Percentiles rank a stretch among this genome's conserved stretches.
phyloP scores from a whole-genome alignment of 1,140 invertebrate species.

The Cydia amplana region DNA sequence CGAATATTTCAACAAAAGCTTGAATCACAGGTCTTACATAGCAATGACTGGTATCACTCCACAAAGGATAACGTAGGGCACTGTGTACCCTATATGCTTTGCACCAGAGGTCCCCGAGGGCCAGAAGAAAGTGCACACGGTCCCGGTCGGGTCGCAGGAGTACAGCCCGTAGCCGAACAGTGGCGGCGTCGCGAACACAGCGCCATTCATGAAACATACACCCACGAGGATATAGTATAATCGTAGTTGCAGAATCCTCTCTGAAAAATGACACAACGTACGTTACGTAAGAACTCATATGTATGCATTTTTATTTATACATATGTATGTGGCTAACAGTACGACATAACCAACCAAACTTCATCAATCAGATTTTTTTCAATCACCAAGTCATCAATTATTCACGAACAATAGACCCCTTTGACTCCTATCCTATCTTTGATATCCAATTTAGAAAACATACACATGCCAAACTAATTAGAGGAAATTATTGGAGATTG shows the following conservation, averaged over 20 bases:
- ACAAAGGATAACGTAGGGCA: slow-evolving; percentile 69
- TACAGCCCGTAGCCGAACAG: slow-evolving; percentile 75
- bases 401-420: too few relatives aligned
- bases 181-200: slow-evolving; percentile 72
- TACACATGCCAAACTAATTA: too few relatives aligned
- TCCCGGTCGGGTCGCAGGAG: slow-evolving; percentile 75
- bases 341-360: too few relatives aligned
- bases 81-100: slow-evolving; percentile 66
- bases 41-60: slow-evolving; percentile 69
- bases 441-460: too few relatives aligned
- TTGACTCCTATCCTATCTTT: too few relatives aligned
- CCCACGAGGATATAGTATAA: slow-evolving; percentile 68
- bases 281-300: background rate
- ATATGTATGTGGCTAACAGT: too few relatives aligned
- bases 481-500: too few relatives aligned
- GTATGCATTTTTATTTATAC: background rate
- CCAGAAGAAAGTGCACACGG: slow-evolving; percentile 73
- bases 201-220: slow-evolving; percentile 66
- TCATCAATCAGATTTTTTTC: too few relatives aligned
- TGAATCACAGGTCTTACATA: slow-evolving; percentile 58
- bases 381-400: too few relatives aligned
- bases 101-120: slow-evolving; percentile 58
- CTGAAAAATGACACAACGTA: slow-evolving; percentile 53
- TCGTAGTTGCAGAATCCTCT: slow-evolving; percentile 66
- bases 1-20: too few relatives aligned